Evolutionary conservation across 2,888 invertebrate species (phyloP).

Genomic region (Pachymerium ferrugineum): DNA sequence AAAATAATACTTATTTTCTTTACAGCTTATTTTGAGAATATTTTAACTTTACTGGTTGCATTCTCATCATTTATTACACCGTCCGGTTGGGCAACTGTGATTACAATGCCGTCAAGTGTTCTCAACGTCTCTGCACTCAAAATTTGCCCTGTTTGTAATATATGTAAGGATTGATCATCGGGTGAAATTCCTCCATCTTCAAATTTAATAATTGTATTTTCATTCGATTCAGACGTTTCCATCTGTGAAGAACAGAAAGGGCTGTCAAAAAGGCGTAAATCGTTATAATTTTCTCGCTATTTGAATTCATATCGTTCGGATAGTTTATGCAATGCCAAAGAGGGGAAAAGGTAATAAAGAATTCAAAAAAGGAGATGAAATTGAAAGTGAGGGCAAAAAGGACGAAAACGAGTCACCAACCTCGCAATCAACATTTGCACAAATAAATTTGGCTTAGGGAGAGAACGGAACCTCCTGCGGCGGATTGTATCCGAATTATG

Average conservation of each 20-base stretch:
- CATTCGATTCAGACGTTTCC: background rate
- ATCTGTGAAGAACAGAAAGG: background rate
- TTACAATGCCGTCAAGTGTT: constrained; percentile 32
- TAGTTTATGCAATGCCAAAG: no score
- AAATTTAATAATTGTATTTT: background rate
- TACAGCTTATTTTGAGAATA: background rate
- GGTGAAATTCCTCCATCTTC: background rate
- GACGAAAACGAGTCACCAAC: constrained; percentile 47
- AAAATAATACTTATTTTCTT: background rate
- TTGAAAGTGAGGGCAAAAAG: constrained; percentile 20
- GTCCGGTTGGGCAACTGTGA: background rate
- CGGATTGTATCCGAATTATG: no score
- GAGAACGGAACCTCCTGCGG: background rate
- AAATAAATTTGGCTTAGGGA: no score
- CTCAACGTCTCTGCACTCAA: constrained; percentile 29
- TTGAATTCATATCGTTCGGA: background rate
- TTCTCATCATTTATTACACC: background rate
- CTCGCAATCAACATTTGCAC: constrained; percentile 43
- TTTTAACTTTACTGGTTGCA: background rate
- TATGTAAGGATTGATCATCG: constrained; percentile 27
- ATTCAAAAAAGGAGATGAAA: background rate
- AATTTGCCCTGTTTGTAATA: constrained; percentile 31
- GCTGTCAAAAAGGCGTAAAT: background rate
- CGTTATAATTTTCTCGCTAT: background rate
- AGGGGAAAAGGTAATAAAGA: background rate